Percentiles rank a stretch among this genome's conserved stretches.
phyloP scores from a whole-genome alignment of 2,113 vertebrate genomes.

The Stomatorhinus ivindoensis region DNA sequence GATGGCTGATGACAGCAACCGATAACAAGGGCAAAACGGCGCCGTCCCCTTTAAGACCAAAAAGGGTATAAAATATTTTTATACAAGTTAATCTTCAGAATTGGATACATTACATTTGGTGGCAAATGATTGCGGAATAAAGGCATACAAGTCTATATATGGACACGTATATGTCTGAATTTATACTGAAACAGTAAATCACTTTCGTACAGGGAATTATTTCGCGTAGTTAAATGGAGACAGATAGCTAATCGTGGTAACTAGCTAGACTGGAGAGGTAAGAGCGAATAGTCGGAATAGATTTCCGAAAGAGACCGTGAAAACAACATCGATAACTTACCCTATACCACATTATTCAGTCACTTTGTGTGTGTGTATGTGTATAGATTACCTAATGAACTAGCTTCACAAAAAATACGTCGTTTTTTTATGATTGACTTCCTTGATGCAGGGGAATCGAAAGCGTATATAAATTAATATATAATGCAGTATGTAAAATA shows the following conservation, averaged over 20 bases:
- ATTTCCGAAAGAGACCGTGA: not conserved
- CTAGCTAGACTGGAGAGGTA: slow-evolving; percentile 9
- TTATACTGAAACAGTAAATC: slow-evolving; percentile 38
- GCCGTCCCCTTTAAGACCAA: slow-evolving; percentile 65
- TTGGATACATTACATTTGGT: slow-evolving; percentile 17
- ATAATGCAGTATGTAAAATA: slow-evolving; percentile 19
- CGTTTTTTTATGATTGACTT: slow-evolving; percentile 7
- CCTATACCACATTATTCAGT: not conserved
- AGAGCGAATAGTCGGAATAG: not conserved
- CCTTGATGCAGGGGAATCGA: slow-evolving; percentile 7
- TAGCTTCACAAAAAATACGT: not conserved
- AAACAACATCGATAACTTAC: not conserved
- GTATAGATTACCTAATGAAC: not conserved
- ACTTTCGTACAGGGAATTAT: slow-evolving; percentile 26
- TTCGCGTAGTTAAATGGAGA: slow-evolving; percentile 16
- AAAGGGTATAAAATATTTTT: slow-evolving; percentile 44
- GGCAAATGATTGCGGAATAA: not conserved
- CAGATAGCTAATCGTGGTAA: slow-evolving; percentile 15
- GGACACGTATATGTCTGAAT: not conserved
- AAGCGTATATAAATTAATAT: slow-evolving; percentile 8
- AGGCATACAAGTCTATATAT: not conserved
- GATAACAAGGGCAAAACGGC: slow-evolving; percentile 56
- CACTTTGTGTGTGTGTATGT: slow-evolving; percentile 5
- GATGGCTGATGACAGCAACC: slow-evolving; percentile 70
- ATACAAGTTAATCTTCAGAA: slow-evolving; percentile 34